Percentiles rank a stretch among this genome's conserved stretches.
phyloP scores from a whole-genome alignment of 2,888 invertebrate species.

The Steinernema carpocapsae region DNA sequence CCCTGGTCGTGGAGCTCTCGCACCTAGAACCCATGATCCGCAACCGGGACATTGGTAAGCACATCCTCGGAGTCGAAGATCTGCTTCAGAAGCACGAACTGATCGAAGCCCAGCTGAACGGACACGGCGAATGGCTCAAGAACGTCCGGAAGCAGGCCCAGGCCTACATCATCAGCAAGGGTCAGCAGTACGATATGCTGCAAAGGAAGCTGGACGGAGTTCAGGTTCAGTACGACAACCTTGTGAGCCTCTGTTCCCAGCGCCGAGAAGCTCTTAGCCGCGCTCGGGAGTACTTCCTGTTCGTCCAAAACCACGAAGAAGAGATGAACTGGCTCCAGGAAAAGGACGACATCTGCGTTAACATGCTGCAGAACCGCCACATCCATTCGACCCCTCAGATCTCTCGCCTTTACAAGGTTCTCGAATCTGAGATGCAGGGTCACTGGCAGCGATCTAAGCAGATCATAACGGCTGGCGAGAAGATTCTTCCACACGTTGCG shows the following conservation, averaged over 20 bases:
- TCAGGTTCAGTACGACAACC: slow-evolving; percentile 79
- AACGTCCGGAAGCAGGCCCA: slow-evolving; percentile 55
- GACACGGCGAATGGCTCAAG: slow-evolving; percentile 61
- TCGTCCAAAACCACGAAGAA: slow-evolving; percentile 87
- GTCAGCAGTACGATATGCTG: slow-evolving; percentile 75
- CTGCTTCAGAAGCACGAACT: slow-evolving; percentile 89
- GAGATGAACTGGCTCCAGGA: slow-evolving; percentile 96
- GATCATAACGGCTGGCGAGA: slow-evolving; percentile 67
- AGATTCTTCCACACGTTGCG: slow-evolving; percentile 51
- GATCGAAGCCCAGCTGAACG: slow-evolving; percentile 78
- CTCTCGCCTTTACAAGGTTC: slow-evolving; percentile 85
- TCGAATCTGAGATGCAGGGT: slow-evolving; percentile 82
- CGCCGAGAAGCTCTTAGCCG: slow-evolving; percentile 85
- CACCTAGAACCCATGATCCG: slow-evolving; percentile 76
- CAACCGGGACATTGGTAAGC: slow-evolving; percentile 82
- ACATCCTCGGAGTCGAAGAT: slow-evolving; percentile 91
- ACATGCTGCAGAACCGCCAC: slow-evolving; percentile 91
- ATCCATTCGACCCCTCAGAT: slow-evolving; percentile 85
- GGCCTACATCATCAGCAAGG: slow-evolving; percentile 62
- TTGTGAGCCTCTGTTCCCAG: slow-evolving; percentile 78
- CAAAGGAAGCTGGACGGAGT: slow-evolving; percentile 80
- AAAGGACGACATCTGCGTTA: slow-evolving; percentile 85
- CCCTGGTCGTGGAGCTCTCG: slow-evolving; percentile 81
- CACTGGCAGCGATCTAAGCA: slow-evolving; percentile 71
- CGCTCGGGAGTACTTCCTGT: slow-evolving; percentile 79